A percentile compares a stretch with the other conserved stretches of the same genome.
Evolutionary conservation across 2,888 invertebrate species (phyloP).

Genomic region (Tipula helvola): DNA sequence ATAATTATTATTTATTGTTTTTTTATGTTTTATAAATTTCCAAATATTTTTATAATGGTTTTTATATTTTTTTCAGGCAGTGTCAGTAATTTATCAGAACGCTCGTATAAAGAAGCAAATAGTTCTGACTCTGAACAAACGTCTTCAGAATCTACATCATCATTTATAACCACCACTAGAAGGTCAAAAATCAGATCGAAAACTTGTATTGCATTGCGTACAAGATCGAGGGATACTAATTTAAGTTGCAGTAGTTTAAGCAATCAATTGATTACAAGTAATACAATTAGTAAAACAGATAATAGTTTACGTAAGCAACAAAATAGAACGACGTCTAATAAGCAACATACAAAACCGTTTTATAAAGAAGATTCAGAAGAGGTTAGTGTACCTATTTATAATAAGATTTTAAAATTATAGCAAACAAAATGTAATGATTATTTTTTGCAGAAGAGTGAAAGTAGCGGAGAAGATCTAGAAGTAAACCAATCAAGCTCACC

Average conservation of each 20-base stretch:
- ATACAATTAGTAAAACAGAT: neutral
- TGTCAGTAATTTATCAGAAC: neutral
- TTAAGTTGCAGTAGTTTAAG: neutral
- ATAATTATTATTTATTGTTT: too few relatives aligned
- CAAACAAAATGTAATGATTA: neutral
- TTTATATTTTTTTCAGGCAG: neutral
- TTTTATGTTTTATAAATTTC: too few relatives aligned
- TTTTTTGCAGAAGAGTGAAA: neutral
- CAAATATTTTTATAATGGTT: neutral
- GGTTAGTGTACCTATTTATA: neutral
- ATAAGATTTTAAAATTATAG: neutral
- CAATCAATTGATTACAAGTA: neutral
- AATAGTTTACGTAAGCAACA: neutral
- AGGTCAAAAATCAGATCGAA: neutral
- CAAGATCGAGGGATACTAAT: conserved; percentile 13
- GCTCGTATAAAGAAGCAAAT: neutral
- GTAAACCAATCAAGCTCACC: neutral
- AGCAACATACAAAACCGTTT: neutral
- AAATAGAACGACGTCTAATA: neutral
- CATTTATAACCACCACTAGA: neutral
- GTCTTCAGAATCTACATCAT: neutral
- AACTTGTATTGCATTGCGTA: conserved; percentile 14
- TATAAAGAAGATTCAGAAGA: neutral
- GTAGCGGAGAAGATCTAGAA: neutral
- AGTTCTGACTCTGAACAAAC: neutral